Conservation (phyloP, 2,113 vertebrate species). For the Silurus asotus region DNA sequence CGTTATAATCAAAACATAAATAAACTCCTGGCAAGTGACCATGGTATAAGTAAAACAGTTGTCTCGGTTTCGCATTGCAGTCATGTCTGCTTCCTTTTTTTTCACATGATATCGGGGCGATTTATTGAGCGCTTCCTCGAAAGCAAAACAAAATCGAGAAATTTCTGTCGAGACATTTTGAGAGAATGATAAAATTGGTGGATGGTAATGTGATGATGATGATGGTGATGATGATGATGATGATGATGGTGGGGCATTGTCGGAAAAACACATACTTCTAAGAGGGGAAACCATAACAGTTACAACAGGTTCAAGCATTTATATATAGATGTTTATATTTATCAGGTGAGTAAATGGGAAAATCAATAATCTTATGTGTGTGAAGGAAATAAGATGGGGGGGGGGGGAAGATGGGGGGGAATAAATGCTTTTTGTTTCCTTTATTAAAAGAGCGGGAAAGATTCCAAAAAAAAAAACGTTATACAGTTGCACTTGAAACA, state of each 20-base stretch:
- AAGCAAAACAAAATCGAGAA: not conserved
- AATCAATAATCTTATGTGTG: conserved; percentile 22
- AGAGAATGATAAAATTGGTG: not conserved
- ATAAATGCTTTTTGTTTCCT: conserved; percentile 40
- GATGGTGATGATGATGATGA: not conserved
- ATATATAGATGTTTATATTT: not conserved
- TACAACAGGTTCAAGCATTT: conserved; percentile 1
- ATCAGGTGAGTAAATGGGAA: not conserved
- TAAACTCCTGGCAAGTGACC: not conserved
- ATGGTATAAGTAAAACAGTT: not conserved
- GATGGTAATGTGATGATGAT: not conserved
- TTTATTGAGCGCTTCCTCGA: not conserved
- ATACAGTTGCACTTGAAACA: conserved; percentile 48
- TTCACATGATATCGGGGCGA: not conserved
- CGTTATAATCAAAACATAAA: not conserved
- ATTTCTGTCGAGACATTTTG: not conserved
- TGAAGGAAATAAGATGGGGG: conserved; percentile 34
- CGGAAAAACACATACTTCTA: not conserved
- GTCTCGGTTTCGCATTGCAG: not conserved
- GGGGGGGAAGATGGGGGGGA: conserved; percentile 18
- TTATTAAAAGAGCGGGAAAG: conserved; percentile 28
- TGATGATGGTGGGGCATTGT: not conserved
- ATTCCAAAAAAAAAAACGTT: conserved; percentile 18
- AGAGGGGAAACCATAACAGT: not conserved
- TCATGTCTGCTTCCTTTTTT: not conserved